These are phyloP conservation scores for Drosophila glabriapex DNA, from an alignment of 2,888 invertebrate genomes.

Conservation along the genomic window DNA sequence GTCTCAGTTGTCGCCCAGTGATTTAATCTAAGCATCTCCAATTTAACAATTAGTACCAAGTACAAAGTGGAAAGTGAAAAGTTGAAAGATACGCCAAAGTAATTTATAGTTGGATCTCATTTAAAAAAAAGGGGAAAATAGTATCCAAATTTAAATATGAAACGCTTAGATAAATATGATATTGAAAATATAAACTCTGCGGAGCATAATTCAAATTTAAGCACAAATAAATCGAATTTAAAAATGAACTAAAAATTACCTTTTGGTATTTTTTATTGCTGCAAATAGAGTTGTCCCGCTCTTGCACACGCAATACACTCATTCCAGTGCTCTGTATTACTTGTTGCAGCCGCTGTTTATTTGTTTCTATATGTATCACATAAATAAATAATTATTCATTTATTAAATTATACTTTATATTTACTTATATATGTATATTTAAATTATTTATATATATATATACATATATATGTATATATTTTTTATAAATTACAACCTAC, in stretches of 20 bases:
- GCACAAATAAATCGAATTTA: constrained; percentile 6
- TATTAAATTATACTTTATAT: not conserved
- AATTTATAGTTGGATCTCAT: constrained; percentile 57
- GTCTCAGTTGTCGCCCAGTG: constrained; percentile 92
- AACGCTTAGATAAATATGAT: not conserved
- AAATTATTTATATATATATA: not conserved
- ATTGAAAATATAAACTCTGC: not conserved
- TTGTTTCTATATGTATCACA: not conserved
- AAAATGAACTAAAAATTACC: constrained; percentile 36
- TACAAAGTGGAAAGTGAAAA: constrained; percentile 48
- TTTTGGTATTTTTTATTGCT: constrained; percentile 18
- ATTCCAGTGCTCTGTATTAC: not conserved
- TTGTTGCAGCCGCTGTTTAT: constrained; percentile 7
- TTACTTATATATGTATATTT: not conserved
- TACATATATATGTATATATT: not conserved
- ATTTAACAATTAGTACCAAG: constrained; percentile 53
- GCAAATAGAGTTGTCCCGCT: constrained; percentile 23
- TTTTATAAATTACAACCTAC: no score
- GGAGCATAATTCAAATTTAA: constrained; percentile 3
- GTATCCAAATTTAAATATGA: not conserved
- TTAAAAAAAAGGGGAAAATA: constrained; percentile 3
- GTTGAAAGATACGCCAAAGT: constrained; percentile 31
- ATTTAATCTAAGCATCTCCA: constrained; percentile 86
- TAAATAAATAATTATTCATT: not conserved
- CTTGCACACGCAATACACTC: constrained; percentile 3